phyloP scores from a whole-genome alignment of 2,888 invertebrate species.

The Microctonus aethiopoides region DNA sequence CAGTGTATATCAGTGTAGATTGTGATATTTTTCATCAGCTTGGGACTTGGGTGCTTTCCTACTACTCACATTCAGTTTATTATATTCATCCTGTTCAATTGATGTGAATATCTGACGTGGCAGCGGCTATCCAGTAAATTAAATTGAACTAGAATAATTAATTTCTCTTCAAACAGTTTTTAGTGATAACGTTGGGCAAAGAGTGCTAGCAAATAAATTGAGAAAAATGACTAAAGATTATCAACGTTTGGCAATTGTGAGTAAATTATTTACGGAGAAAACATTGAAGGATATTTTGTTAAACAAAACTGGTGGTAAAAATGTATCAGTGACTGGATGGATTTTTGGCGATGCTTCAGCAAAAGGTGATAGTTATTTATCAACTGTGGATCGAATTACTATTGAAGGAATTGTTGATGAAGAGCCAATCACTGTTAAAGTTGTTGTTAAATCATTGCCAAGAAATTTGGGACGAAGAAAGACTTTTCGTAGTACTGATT shows the following conservation, averaged over 20 bases:
- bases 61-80: too few relatives aligned
- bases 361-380: slow-evolving; percentile 79
- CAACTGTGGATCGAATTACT: slow-evolving; percentile 73
- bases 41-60: too few relatives aligned
- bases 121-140: too few relatives aligned
- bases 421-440: slow-evolving; percentile 66
- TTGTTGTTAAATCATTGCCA: slow-evolving; percentile 77
- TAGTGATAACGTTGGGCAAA: too few relatives aligned
- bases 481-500: slow-evolving; percentile 75
- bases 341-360: slow-evolving; percentile 66
- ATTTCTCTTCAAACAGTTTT: too few relatives aligned
- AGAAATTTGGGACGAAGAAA: slow-evolving; percentile 73
- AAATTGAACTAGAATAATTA: too few relatives aligned
- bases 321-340: slow-evolving; percentile 64
- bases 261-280: slow-evolving; percentile 63
- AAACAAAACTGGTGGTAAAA: slow-evolving; percentile 55
- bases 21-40: too few relatives aligned
- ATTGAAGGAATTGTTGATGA: slow-evolving; percentile 68
- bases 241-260: slow-evolving; percentile 45
- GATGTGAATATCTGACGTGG: too few relatives aligned
- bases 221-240: slow-evolving; percentile 36
- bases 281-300: slow-evolving; percentile 65
- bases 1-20: too few relatives aligned
- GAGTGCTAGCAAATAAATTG: too few relatives aligned
- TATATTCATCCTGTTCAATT: too few relatives aligned